A percentile compares a stretch with the other conserved stretches of the same genome.
These are phyloP conservation scores for Eupleurogrammus muticus DNA, from an alignment of 2,797 vertebrate species.

Conservation along the genomic window DNA sequence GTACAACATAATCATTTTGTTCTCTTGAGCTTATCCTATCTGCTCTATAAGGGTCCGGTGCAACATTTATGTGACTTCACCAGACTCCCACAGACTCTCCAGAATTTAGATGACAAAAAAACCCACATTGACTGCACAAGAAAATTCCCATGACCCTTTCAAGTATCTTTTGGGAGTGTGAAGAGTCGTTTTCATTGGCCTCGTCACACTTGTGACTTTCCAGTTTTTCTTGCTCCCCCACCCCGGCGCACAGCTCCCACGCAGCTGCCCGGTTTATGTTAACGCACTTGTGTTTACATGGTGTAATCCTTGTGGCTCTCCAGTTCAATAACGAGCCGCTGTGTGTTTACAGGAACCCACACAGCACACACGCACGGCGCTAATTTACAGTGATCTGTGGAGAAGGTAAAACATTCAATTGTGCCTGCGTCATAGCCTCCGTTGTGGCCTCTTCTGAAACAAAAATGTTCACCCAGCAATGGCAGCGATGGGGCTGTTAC, in stretches of 20 bases:
- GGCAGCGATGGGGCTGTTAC: conserved; percentile 25
- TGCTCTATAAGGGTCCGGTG: neutral
- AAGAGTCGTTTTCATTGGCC: conserved; percentile 19
- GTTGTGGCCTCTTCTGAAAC: conserved; percentile 38
- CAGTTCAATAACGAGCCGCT: conserved; percentile 47
- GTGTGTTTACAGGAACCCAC: conserved; percentile 59
- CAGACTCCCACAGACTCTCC: neutral
- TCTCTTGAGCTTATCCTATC: neutral
- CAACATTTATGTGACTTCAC: neutral
- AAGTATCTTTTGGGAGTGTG: conserved; percentile 2
- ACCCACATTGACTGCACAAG: neutral
- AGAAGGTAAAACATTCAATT: conserved; percentile 52
- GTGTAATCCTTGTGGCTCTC: conserved; percentile 40
- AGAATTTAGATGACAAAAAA: conserved; percentile 1
- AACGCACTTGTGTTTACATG: conserved; percentile 57
- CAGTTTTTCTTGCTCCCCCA: conserved; percentile 56
- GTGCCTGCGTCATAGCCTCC: conserved; percentile 57
- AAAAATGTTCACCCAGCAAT: conserved; percentile 5
- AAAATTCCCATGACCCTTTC: conserved; percentile 43
- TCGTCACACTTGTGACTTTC: conserved; percentile 46
- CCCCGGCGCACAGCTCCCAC: conserved; percentile 16
- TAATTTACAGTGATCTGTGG: conserved; percentile 45
- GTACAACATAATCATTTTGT: neutral
- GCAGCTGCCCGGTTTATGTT: conserved; percentile 56
- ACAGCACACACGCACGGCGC: conserved; percentile 48